Evolutionary conservation across 2,888 invertebrate genomes (phyloP), one percentile per base, ranked within the genome.

Genomic region (Slavum lentiscoides): DNA sequence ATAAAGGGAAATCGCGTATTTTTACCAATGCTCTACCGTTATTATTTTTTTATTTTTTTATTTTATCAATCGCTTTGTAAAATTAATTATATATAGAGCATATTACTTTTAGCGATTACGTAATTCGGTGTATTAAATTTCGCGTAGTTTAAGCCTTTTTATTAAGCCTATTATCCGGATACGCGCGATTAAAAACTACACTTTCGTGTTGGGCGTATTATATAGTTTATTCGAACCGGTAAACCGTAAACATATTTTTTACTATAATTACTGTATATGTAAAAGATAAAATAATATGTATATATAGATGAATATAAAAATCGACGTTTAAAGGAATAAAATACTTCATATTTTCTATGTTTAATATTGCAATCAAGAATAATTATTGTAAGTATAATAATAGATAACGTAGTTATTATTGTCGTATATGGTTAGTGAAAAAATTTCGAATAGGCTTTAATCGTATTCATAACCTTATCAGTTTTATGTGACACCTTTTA

Each of bases 1-100:
- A 15, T 49, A 49, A 68, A 76, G 59, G 30, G 59, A 76, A 76
- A 76, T 76, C 49, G 8, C 49, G 23, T 30, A 21, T 39, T 43
- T 73, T 43, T 23, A 23, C 23, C 23, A 19, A 49, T 59, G 21
- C 6, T n/a, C 9, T 43, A 43, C 7, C 9, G 9, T 43, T 43
- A 43, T 43, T 7, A n/a, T 7, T n/a, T n/a, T n/a, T n/a, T n/a
- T 19, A 17, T 64, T 37, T 37, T 37, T 37, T 64, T 39, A 39
- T 72, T 72, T 43, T 39, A 43, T 43, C 15, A 19, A 59, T 72
- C 17, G 43, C 11, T 43, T 11, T 59, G 13, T 9, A 59, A n/a
- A 59, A 23, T 21, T 17, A 53, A 17, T 68, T 30, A 30, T 30
- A 30, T 30, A 30, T 30, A 30, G 1, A 30, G 30, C 4, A 11